These are phyloP conservation scores for Hydrozoanthus gracilis DNA, from an alignment of 92 coral and sea anemone genomes.

Conservation along the genomic window DNA sequence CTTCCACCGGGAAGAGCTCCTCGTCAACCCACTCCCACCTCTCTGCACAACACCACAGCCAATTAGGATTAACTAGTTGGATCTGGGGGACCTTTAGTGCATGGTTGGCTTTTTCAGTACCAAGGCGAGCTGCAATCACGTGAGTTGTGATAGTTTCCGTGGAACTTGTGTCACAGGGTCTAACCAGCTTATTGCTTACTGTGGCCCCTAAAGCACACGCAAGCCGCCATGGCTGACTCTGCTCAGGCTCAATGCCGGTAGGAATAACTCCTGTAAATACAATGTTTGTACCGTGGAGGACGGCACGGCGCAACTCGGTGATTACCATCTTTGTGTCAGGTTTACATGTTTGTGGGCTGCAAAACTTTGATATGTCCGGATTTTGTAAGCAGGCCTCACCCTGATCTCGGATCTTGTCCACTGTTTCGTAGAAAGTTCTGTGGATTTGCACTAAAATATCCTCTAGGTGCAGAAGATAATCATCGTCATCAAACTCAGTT, in stretches of 20 bases:
- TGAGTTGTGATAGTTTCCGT: conserved; percentile 85
- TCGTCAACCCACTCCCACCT: conserved; percentile 99
- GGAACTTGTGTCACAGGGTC: conserved; percentile 71
- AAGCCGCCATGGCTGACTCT: conserved; percentile 89
- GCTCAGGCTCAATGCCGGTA: conserved; percentile 81
- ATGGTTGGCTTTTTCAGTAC: conserved; percentile 94
- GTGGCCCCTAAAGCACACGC: conserved; percentile 88
- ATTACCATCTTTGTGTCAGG: conserved; percentile 89
- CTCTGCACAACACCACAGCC: conserved; percentile 94
- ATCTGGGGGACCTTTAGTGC: conserved; percentile 86
- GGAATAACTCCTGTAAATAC: conserved; percentile 98
- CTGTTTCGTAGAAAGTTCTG: conserved; percentile 71
- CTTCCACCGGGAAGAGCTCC: conserved; percentile 90
- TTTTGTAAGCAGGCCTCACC: conserved; percentile 42
- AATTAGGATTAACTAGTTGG: conserved; percentile 88
- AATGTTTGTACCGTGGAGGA: conserved; percentile 81
- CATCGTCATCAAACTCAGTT: conserved; percentile 84
- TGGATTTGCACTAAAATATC: conserved; percentile 90
- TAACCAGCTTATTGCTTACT: conserved; percentile 68
- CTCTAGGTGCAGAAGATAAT: conserved; percentile 93
- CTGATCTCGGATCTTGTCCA: conserved; percentile 57
- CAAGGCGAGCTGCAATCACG: conserved; percentile 95
- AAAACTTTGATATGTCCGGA: conserved; percentile 63
- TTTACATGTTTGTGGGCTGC: conserved; percentile 69
- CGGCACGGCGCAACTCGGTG: conserved; percentile 72